phyloP scores from a whole-genome alignment of 2,797 vertebrate species.

The Brachymystax lenok region DNA sequence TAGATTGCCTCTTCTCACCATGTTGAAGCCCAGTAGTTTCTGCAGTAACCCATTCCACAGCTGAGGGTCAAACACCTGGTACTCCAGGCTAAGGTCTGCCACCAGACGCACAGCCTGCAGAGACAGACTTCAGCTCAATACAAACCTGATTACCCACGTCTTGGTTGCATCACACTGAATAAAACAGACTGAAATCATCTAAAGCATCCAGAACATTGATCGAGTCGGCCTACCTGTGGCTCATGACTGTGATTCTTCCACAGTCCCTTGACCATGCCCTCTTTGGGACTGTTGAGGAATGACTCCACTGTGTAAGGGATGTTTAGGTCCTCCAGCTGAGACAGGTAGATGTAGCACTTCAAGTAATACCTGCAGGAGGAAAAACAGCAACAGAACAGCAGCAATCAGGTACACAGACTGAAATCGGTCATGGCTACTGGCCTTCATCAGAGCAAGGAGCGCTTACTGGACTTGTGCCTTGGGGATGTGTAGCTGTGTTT shows the following conservation, averaged over 20 bases:
- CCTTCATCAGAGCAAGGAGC: background rate
- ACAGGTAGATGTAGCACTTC: constrained; percentile 88
- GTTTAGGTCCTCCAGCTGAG: constrained; percentile 89
- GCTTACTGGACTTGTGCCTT: constrained; percentile 84
- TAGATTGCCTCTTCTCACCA: constrained; percentile 74
- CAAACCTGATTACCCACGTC: background rate
- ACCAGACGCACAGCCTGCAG: constrained; percentile 87
- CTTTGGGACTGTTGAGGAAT: constrained; percentile 90
- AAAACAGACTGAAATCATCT: background rate
- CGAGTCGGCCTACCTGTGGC: constrained; percentile 75
- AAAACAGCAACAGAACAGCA: background rate
- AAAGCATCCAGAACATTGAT: background rate
- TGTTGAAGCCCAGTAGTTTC: constrained; percentile 88
- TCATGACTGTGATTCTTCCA: constrained; percentile 98
- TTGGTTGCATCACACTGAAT: background rate
- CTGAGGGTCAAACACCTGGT: constrained; percentile 86
- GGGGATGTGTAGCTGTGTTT: constrained; percentile 83
- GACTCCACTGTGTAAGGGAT: constrained; percentile 92
- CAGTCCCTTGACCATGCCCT: constrained; percentile 93
- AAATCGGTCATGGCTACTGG: background rate
- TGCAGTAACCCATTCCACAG: constrained; percentile 93
- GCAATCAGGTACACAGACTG: background rate
- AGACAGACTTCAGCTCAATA: constrained; percentile 1
- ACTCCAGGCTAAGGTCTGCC: constrained; percentile 90
- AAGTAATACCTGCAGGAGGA: constrained; percentile 79